These are phyloP conservation scores for Stomorhina lunata DNA, from an alignment of 2,888 invertebrate genomes.

Conservation along the genomic window DNA sequence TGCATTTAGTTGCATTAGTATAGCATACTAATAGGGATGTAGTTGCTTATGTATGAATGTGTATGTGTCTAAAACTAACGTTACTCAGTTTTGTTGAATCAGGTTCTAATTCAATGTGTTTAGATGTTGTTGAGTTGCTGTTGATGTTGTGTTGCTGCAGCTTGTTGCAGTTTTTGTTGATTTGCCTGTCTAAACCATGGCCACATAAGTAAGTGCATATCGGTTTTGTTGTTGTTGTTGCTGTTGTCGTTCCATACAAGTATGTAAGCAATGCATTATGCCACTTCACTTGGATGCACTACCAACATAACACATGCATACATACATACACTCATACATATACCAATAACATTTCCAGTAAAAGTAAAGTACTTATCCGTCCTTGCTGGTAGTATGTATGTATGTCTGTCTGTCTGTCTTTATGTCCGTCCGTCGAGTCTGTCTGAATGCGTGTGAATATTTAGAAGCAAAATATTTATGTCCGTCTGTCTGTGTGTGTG, in stretches of 20 bases:
- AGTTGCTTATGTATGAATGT: background rate
- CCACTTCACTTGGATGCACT: slow-evolving; percentile 17
- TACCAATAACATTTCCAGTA: slow-evolving; percentile 14
- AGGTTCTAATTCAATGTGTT: slow-evolving; percentile 18
- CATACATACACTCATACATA: background rate
- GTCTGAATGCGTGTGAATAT: slow-evolving; percentile 38
- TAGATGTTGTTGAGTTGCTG: slow-evolving; percentile 16
- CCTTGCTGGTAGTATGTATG: background rate
- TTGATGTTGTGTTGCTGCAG: slow-evolving; percentile 40
- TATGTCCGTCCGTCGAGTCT: background rate
- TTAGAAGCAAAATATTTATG: slow-evolving; percentile 14
- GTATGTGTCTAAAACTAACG: background rate
- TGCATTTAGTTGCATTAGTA: slow-evolving; percentile 9
- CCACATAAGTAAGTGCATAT: slow-evolving; percentile 60
- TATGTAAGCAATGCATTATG: slow-evolving; percentile 47
- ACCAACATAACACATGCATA: background rate
- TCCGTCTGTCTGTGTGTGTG: slow-evolving; percentile 1
- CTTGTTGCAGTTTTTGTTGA: slow-evolving; percentile 37
- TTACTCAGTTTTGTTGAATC: slow-evolving; percentile 41
- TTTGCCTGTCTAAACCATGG: slow-evolving; percentile 58
- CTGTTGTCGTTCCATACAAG: slow-evolving; percentile 12
- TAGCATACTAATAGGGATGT: background rate
- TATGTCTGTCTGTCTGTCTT: background rate
- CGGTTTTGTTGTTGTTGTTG: slow-evolving; percentile 19
- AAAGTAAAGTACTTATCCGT: background rate